Evolutionary conservation across 1,140 invertebrate species (phyloP).

Genomic region (Drosophila virilis): DNA sequence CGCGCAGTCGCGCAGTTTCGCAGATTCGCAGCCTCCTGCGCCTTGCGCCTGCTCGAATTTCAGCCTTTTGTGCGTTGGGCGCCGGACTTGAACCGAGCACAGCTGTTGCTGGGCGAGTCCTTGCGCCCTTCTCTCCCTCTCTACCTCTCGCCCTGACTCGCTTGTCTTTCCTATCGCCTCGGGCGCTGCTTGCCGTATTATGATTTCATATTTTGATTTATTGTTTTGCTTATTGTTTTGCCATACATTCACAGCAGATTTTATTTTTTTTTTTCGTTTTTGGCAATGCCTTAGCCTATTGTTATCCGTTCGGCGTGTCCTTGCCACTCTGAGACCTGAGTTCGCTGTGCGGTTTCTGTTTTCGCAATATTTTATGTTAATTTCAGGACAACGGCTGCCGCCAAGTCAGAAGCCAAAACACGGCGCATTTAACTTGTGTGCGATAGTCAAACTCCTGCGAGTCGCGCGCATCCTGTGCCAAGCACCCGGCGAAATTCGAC

Average conservation of each 20-base stretch:
- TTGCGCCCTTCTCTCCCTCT: neutral
- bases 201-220: slow-evolving; percentile 82
- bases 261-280: slow-evolving; percentile 15
- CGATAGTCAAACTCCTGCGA: neutral
- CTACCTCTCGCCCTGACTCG: neutral
- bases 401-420: slow-evolving; percentile 11
- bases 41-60: slow-evolving; percentile 57
- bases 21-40: slow-evolving; percentile 23
- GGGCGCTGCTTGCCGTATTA: slow-evolving; percentile 51
- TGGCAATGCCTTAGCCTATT: slow-evolving; percentile 38
- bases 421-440: neutral
- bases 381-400: slow-evolving; percentile 33
- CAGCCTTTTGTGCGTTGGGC: slow-evolving; percentile 61
- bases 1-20: slow-evolving; percentile 18
- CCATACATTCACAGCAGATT: slow-evolving; percentile 45
- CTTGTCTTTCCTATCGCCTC: slow-evolving; percentile 11
- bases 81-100: slow-evolving; percentile 57
- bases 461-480: neutral
- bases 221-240: slow-evolving; percentile 80
- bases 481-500: no score
- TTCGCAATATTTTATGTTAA: slow-evolving; percentile 39
- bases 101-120: slow-evolving; percentile 55
- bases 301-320: slow-evolving; percentile 19
- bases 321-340: slow-evolving; percentile 25
- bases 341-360: slow-evolving; percentile 30